A percentile compares a stretch with the other conserved stretches of the same genome.
Conservation (phyloP, 2,888 invertebrate genomes). For the Hipparchia semele region DNA sequence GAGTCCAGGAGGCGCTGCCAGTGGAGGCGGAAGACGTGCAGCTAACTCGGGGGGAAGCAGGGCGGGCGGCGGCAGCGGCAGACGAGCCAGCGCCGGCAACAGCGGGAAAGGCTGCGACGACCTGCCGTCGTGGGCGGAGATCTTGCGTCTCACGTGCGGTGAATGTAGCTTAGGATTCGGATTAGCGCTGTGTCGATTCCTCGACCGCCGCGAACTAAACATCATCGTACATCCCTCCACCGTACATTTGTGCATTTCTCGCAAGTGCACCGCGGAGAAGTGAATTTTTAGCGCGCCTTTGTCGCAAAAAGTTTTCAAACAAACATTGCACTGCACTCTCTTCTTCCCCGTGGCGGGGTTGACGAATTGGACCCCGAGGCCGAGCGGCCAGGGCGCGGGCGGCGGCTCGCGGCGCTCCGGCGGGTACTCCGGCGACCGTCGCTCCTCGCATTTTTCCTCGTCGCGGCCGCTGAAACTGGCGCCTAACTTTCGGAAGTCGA, state of each 20-base stretch:
- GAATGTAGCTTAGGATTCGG: slow-evolving; percentile 98
- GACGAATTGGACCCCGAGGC: slow-evolving; percentile 93
- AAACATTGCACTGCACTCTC: slow-evolving; percentile 98
- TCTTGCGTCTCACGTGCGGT: slow-evolving; percentile 96
- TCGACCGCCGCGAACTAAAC: slow-evolving; percentile 97
- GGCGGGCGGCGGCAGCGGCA: slow-evolving; percentile 87
- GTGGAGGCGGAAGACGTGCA: slow-evolving; percentile 65
- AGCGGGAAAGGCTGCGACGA: slow-evolving; percentile 92
- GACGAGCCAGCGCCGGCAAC: slow-evolving; percentile 86
- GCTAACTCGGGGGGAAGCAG: slow-evolving; percentile 85
- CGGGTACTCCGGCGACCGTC: slow-evolving; percentile 69
- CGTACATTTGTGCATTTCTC: slow-evolving; percentile 99
- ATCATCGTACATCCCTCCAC: slow-evolving; percentile 99
- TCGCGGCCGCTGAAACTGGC: slow-evolving; percentile 84
- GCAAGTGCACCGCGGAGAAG: slow-evolving; percentile 98
- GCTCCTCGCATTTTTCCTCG: slow-evolving; percentile 70
- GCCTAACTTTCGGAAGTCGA: slow-evolving; percentile 91
- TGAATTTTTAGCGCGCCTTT: slow-evolving; percentile 99
- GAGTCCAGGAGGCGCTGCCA: slow-evolving; percentile 58
- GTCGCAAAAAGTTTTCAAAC: slow-evolving; percentile 99
- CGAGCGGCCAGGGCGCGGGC: slow-evolving; percentile 89
- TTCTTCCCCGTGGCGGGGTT: slow-evolving; percentile 97
- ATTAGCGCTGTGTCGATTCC: slow-evolving; percentile 98
- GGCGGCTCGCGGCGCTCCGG: slow-evolving; percentile 70
- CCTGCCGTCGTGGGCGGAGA: slow-evolving; percentile 96